Conservation (phyloP, 2,113 vertebrate genomes). For the Romanogobio albipinnatus region DNA sequence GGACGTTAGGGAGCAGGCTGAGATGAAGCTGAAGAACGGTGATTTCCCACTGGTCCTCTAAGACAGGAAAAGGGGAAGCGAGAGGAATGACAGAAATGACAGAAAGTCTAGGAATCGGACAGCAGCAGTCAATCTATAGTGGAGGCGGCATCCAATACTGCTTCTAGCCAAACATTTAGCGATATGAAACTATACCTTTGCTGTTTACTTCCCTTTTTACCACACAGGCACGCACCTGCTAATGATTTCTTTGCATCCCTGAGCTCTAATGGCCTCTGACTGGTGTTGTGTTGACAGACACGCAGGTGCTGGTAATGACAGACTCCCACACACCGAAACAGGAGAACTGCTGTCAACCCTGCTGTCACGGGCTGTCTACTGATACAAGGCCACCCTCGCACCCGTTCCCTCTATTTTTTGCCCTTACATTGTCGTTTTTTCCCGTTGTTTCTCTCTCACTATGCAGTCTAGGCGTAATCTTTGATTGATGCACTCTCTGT, state of each 20-base stretch:
- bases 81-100: slow-evolving; percentile 38
- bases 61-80: slow-evolving; percentile 15
- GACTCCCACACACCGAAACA: slow-evolving; percentile 48
- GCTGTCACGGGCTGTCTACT: slow-evolving; percentile 32
- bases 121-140: slow-evolving; percentile 7
- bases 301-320: slow-evolving; percentile 54
- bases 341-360: slow-evolving; percentile 50
- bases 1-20: slow-evolving; percentile 38
- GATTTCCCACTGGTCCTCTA: slow-evolving; percentile 54
- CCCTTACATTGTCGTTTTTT: slow-evolving; percentile 25
- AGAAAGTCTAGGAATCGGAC: slow-evolving; percentile 5
- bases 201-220: background rate
- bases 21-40: slow-evolving; percentile 47
- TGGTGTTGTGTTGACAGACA: slow-evolving; percentile 52
- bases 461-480: background rate
- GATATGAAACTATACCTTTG: background rate
- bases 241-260: slow-evolving; percentile 46
- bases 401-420: slow-evolving; percentile 2
- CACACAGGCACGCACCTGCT: slow-evolving; percentile 40
- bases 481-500: slow-evolving; percentile 27
- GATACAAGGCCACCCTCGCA: slow-evolving; percentile 52
- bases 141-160: background rate
- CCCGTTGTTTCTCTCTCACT: slow-evolving; percentile 46
- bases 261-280: slow-evolving; percentile 36
- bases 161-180: slow-evolving; percentile 15